Evolutionary conservation across 2,888 invertebrate genomes (phyloP), one percentile per base, ranked within the genome.

Genomic region (Caenorhabditis zanzibari): DNA sequence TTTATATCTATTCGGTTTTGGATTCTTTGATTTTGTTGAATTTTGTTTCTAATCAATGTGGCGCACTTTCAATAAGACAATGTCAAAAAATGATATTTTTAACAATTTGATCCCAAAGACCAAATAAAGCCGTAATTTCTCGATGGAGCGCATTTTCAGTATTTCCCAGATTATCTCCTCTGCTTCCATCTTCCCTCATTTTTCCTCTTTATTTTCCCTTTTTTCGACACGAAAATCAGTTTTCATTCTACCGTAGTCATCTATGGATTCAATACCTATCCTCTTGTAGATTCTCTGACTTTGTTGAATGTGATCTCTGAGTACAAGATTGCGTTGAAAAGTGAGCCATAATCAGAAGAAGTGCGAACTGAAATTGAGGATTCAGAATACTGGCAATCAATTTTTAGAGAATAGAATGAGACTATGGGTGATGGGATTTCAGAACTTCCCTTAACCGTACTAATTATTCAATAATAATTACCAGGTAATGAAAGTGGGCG

Each of bases 11-110:
- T 38, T 38, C 61, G 2, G 10, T 61, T 7, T 19, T 61, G 19
- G 61, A 61, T 38, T 38, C 38, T 12, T 24, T 61, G 19, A 61
- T 61, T 61, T 22, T 61, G n/a, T 12, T 61, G 12, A 61, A n/a
- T 24, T 38, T 61, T 22, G 41, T 61, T 7, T 4, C 32, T 32
- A 4, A n/a, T n/a, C n/a, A n/a, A n/a, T n/a, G n/a, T n/a, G n/a
- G n/a, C n/a, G n/a, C n/a, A n/a, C n/a, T n/a, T n/a, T n/a, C n/a
- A n/a, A n/a, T n/a, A n/a, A n/a, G n/a, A n/a, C n/a, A n/a, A n/a
- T n/a, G n/a, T n/a, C n/a, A n/a, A n/a, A n/a, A n/a, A n/a, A n/a
- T n/a, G n/a, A n/a, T n/a, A n/a, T n/a, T n/a, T n/a, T n/a, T n/a
- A n/a, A n/a, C n/a, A n/a, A n/a, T n/a, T n/a, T n/a, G n/a, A n/a